A percentile compares a stretch with the other conserved stretches of the same genome.
phyloP scores from a whole-genome alignment of 2,113 vertebrate genomes.

The Bungarus multicinctus region DNA sequence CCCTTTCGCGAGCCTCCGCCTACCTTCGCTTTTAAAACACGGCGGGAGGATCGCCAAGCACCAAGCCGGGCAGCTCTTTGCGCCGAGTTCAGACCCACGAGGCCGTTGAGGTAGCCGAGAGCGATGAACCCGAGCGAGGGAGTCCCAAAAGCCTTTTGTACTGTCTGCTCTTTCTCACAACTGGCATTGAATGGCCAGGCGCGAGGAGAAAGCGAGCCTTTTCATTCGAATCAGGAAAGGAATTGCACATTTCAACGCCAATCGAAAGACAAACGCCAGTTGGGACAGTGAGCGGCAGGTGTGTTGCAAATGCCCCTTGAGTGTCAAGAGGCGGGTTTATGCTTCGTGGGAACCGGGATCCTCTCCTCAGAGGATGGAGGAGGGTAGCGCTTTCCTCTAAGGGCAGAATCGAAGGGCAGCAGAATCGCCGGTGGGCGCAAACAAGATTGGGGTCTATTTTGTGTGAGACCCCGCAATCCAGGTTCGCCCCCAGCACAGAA shows the following conservation, averaged over 20 bases:
- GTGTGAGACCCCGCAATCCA: not conserved
- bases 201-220: not conserved
- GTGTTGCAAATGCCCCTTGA: not conserved
- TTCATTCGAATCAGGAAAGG: not conserved
- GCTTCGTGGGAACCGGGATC: not conserved
- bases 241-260: no score
- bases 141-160: not conserved
- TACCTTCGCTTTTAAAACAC: not conserved
- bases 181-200: not conserved
- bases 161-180: not conserved
- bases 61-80: no score
- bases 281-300: not conserved
- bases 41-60: not conserved
- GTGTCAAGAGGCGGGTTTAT: not conserved
- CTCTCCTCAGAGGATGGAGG: not conserved
- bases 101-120: not conserved
- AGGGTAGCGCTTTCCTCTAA: not conserved
- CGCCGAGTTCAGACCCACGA: rapidly evolving
- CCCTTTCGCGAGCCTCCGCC: not conserved
- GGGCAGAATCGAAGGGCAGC: not conserved
- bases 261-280: not conserved
- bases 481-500: not conserved
- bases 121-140: not conserved
- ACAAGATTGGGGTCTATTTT: not conserved
- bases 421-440: not conserved